Evolutionary conservation across 2,888 invertebrate genomes (phyloP).

Genomic region (Drosophila niveifrons): DNA sequence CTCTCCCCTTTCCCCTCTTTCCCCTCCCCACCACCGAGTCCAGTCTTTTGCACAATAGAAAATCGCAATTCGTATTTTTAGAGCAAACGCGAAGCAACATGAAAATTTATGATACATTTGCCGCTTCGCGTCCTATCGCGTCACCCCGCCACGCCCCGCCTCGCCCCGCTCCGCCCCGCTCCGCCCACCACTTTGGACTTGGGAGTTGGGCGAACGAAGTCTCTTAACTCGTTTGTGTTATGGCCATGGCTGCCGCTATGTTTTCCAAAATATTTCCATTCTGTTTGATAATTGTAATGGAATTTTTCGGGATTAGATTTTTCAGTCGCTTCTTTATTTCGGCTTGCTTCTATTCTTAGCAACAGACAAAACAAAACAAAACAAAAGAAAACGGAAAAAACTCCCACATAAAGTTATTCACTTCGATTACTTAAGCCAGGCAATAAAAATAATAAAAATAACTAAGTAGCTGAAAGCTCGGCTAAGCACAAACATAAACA

Average conservation of each 20-base stretch:
- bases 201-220: not conserved
- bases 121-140: slow-evolving; percentile 30
- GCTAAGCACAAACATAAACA: slow-evolving; percentile 54
- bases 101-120: slow-evolving; percentile 79
- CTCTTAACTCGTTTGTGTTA: slow-evolving; percentile 48
- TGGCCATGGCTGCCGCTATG: slow-evolving; percentile 33
- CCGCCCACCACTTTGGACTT: slow-evolving; percentile 7
- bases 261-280: slow-evolving; percentile 39
- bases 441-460: slow-evolving; percentile 55
- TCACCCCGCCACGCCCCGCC: too few relatives aligned
- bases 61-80: slow-evolving; percentile 75
- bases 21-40: not conserved
- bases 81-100: slow-evolving; percentile 63
- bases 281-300: slow-evolving; percentile 77
- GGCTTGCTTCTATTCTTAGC: not conserved
- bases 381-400: too few relatives aligned
- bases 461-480: slow-evolving; percentile 40
- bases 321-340: not conserved
- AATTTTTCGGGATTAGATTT: slow-evolving; percentile 65
- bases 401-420: slow-evolving; percentile 46
- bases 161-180: too few relatives aligned
- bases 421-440: slow-evolving; percentile 69
- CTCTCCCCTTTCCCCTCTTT: not conserved
- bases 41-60: slow-evolving; percentile 63
- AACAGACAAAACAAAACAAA: too few relatives aligned